Evolutionary conservation across 2,113 vertebrate genomes (phyloP).

Genomic region (Carassius gibelio): DNA sequence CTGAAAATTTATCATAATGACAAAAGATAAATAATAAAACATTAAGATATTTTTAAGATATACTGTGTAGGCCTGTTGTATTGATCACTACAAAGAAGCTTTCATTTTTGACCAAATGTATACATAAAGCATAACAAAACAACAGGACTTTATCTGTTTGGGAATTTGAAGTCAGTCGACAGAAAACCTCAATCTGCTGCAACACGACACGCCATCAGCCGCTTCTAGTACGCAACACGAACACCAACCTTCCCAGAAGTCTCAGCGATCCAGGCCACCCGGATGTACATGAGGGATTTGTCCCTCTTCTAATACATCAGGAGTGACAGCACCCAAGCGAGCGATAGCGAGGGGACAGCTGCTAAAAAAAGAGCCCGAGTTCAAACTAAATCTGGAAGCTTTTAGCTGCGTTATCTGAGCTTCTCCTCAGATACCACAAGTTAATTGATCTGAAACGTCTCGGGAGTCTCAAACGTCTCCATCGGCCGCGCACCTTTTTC

Average conservation of each 20-base stretch:
- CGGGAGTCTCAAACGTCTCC: conserved; percentile 47
- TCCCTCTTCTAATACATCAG: conserved; percentile 38
- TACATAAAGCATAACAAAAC: no score
- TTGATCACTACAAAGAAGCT: no score
- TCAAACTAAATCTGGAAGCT: conserved; percentile 56
- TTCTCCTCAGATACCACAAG: conserved; percentile 53
- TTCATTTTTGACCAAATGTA: no score
- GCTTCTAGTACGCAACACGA: neutral
- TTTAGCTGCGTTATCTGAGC: conserved; percentile 52
- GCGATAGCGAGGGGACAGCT: conserved; percentile 47
- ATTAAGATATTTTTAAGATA: neutral
- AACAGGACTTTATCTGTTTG: no score
- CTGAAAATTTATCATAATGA: neutral
- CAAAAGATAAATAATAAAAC: neutral
- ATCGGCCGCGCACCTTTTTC: conserved; percentile 21
- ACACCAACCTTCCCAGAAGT: neutral
- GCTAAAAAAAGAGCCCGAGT: conserved; percentile 52
- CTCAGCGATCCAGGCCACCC: conserved; percentile 34
- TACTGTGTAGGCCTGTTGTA: no score
- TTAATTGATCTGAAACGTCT: conserved; percentile 59
- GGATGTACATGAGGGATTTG: conserved; percentile 37
- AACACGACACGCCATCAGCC: neutral
- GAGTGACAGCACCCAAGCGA: conserved; percentile 50
- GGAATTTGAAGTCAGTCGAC: neutral
- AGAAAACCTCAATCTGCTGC: neutral